These are phyloP conservation scores for Anodontia alba DNA, from an alignment of 2,888 invertebrate species.

Conservation along the genomic window DNA sequence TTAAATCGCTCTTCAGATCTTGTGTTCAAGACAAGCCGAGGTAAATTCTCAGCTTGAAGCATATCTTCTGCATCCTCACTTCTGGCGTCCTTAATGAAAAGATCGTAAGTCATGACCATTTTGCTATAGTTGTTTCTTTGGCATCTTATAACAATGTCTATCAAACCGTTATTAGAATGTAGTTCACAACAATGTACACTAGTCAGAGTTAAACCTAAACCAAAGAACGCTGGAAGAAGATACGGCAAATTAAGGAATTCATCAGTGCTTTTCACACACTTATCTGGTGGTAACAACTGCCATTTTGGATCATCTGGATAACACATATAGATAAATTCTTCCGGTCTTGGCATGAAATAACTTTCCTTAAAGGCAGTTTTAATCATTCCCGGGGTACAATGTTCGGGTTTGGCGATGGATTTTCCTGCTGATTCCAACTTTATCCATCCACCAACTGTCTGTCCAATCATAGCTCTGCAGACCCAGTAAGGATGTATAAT, in stretches of 20 bases:
- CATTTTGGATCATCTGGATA: conserved; percentile 40
- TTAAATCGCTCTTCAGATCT: conserved; percentile 45
- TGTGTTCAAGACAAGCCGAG: conserved; percentile 41
- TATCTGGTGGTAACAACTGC: conserved; percentile 43
- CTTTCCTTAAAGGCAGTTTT: conserved; percentile 34
- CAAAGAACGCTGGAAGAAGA: conserved; percentile 50
- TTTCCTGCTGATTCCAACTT: conserved; percentile 23
- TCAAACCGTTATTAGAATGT: conserved; percentile 26
- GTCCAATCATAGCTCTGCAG: conserved; percentile 26
- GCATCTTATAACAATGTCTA: conserved; percentile 32
- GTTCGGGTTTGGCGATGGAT: conserved; percentile 1
- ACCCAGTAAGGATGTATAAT: conserved; percentile 70
- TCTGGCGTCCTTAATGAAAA: conserved; percentile 8
- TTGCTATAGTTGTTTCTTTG: conserved; percentile 19
- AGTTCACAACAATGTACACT: conserved; percentile 35
- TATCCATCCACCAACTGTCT: conserved; percentile 24
- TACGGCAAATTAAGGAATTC: conserved; percentile 32
- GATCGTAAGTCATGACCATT: conserved; percentile 29
- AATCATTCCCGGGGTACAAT: conserved; percentile 13
- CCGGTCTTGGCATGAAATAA: conserved; percentile 56
- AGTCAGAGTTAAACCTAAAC: conserved; percentile 32
- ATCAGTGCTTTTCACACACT: conserved; percentile 16
- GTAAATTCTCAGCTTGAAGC: conserved; percentile 9
- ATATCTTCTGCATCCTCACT: neutral
- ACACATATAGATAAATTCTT: conserved; percentile 48